These are phyloP conservation scores for Desmophyllum pertusum DNA, from an alignment of 92 coral and sea anemone genomes.

Conservation along the genomic window DNA sequence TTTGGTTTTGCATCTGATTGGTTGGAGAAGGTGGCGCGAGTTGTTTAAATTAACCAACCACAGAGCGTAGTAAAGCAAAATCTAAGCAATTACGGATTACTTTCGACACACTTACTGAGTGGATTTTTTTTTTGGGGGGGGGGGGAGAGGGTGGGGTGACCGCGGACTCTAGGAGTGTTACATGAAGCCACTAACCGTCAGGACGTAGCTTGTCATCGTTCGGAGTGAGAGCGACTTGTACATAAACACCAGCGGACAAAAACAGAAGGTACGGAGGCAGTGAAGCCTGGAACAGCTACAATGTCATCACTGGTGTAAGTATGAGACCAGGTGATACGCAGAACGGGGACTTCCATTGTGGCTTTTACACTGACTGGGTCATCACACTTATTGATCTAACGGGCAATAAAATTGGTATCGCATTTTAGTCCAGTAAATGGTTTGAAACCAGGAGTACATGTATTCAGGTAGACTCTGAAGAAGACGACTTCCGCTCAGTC, in stretches of 20 bases:
- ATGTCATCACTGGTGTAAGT: conserved; percentile 57
- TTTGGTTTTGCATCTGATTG: too few species aligned
- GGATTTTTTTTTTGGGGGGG: too few species aligned
- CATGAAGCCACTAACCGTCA: conserved; percentile 33
- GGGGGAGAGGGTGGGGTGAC: not conserved
- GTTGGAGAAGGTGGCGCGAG: too few species aligned
- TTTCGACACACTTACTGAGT: not conserved
- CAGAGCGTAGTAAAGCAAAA: too few species aligned
- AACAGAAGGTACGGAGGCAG: not conserved
- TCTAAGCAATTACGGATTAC: too few species aligned
- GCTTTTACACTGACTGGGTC: conserved; percentile 70
- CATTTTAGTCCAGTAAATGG: not conserved
- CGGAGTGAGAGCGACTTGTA: conserved; percentile 31
- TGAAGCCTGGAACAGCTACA: conserved; percentile 62
- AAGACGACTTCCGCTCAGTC: not conserved
- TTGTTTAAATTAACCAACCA: too few species aligned
- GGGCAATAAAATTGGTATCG: not conserved
- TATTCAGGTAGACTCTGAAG: not conserved
- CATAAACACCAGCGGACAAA: conserved; percentile 55
- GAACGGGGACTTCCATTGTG: conserved; percentile 63
- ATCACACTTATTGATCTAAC: conserved; percentile 58
- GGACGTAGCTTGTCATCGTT: conserved; percentile 17
- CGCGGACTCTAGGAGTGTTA: not conserved
- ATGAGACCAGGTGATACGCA: conserved; percentile 63
- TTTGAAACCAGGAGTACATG: not conserved